Base-by-base conservation (phyloP, 1,140 invertebrate species). In the Ruditapes philippinarum region DNA sequence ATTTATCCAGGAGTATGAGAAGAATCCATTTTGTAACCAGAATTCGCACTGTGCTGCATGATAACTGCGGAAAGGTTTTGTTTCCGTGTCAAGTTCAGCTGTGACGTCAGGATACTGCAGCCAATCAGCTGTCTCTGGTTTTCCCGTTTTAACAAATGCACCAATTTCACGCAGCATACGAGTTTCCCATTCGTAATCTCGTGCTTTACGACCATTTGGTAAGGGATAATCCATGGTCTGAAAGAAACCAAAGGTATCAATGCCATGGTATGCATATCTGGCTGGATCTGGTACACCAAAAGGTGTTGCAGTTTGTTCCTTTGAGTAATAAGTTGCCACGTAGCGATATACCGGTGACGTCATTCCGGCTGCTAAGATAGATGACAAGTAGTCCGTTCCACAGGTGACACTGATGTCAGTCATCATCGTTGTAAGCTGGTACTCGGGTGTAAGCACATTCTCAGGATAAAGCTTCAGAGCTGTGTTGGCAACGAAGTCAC, bases 161-260 rank as follows among this genome's bases (percentile, higher is more conserved):
- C 49, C 60, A 5, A 70, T 62, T 42, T 89, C 87, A 33, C 45
- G n/a, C 40, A 45, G 78, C 3, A 89, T 33, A 40, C 28, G 65
- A 25, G 51, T 19, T 31, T 89, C 25, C 73, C 73, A 87, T 9
- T 11, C n/a, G 9, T 1, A n/a, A 68, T 92, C 91, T 5, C 2
- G 31, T 33, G 3, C 0, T 33, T 74, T 49, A n/a, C 60, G 25
- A 1, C 33, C 68, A 1, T 25, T 19, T 68, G 79, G 84, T 0
- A 82, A 62, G 9, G 82, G 28, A 0, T 83, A 45, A 4, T 60
- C 28, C 38, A 93, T 85, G 17, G 74, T 74, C 2, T 65, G 76
- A 49, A 91, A 93, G 78, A 91, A 93, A 0, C 82, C 91, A 19
- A 84, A 49, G 11, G 89, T 54, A 57, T 93, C 92, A 60, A 91